Evolutionary conservation across 1,140 invertebrate genomes (phyloP).

Genomic region (Ptiloglossa arizonensis): DNA sequence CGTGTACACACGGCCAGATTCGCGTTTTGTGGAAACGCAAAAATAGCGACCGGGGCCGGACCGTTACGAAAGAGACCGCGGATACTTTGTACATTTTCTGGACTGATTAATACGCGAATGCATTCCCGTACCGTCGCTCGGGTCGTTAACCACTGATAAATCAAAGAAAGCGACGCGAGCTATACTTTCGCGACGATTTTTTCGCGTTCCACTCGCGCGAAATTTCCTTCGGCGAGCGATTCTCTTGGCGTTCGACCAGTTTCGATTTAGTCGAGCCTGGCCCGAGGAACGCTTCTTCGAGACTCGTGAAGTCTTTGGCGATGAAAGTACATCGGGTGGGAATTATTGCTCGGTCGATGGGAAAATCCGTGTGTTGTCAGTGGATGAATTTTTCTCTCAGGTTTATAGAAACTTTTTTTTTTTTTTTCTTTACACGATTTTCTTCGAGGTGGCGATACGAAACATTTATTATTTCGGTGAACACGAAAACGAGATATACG

Average conservation of each 20-base stretch:
- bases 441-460: too few species aligned
- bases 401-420: too few species aligned
- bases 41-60: slow-evolving; percentile 32
- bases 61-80: slow-evolving; percentile 46
- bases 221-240: not conserved
- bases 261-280: not conserved
- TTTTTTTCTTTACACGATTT: too few species aligned
- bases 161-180: slow-evolving; percentile 42
- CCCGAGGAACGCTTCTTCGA: not conserved
- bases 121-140: slow-evolving; percentile 26
- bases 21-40: slow-evolving; percentile 39
- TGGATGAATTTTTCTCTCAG: too few species aligned
- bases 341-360: not conserved
- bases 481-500: too few species aligned
- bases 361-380: too few species aligned
- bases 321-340: not conserved
- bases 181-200: slow-evolving; percentile 13
- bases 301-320: not conserved
- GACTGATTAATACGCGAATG: slow-evolving; percentile 53
- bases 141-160: slow-evolving; percentile 60
- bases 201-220: not conserved
- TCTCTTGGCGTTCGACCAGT: not conserved
- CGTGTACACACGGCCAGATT: not conserved
- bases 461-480: too few species aligned
- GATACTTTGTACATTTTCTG: slow-evolving; percentile 54